Evolutionary conservation across 2,113 vertebrate species (phyloP).

Genomic region (Nettapus auritus): DNA sequence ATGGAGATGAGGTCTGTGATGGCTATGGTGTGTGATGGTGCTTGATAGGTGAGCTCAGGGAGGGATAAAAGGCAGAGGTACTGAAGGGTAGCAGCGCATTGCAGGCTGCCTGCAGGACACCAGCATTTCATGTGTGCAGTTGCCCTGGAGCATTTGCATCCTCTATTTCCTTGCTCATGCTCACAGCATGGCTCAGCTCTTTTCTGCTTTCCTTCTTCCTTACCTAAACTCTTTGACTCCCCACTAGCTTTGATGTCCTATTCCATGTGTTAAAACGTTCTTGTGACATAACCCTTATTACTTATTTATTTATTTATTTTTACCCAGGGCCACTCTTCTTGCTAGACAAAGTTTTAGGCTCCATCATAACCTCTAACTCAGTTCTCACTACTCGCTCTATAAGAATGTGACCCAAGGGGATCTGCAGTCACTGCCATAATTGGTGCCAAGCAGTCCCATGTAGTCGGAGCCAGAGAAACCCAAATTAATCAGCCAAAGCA

Average conservation of each 20-base stretch:
- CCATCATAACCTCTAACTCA: not conserved
- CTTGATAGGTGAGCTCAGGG: not conserved
- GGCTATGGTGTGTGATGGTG: not conserved
- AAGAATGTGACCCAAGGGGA: not conserved
- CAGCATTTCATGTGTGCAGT: not conserved
- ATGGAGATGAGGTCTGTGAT: not conserved
- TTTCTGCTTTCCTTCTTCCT: not conserved
- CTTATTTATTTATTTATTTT: not conserved
- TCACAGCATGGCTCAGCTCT: not conserved
- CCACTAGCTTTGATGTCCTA: not conserved
- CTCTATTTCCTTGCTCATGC: not conserved
- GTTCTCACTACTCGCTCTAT: rapidly evolving
- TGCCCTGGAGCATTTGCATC: not conserved
- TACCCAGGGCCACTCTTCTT: not conserved
- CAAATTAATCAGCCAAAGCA: not conserved
- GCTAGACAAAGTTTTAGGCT: not conserved
- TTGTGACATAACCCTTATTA: not conserved
- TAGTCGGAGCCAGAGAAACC: not conserved
- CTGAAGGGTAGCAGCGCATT: not conserved
- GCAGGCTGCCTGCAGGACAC: not conserved
- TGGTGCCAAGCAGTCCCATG: not conserved
- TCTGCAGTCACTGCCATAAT: not conserved
- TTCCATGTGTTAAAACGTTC: not conserved
- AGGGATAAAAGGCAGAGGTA: not conserved
- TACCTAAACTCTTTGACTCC: not conserved